phyloP scores from a whole-genome alignment of 2,888 invertebrate genomes.

The Gandaritis pyraliata region DNA sequence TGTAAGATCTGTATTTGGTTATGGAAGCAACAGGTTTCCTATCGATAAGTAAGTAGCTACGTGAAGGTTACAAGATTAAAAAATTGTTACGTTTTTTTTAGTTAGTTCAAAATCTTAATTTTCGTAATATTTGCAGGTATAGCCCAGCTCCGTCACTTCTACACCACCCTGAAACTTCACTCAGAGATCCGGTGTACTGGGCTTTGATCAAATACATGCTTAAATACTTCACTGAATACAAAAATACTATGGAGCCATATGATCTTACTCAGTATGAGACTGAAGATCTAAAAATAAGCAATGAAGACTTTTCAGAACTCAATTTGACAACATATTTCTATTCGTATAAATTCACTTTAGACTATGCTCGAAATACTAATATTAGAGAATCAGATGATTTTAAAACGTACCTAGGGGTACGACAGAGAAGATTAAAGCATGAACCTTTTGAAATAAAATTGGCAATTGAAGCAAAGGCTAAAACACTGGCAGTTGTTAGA shows the following conservation, averaged over 20 bases:
- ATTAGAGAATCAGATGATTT: conserved; percentile 33
- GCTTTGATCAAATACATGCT: conserved; percentile 60
- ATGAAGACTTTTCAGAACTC: conserved; percentile 46
- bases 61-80: too few relatives aligned
- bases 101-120: too few relatives aligned
- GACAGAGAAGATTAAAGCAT: conserved; percentile 68
- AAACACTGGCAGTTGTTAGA: conserved; percentile 58
- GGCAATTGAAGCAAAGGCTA: conserved; percentile 56
- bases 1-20: conserved; percentile 66
- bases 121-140: conserved; percentile 54
- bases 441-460: conserved; percentile 62
- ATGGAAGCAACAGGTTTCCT: conserved; percentile 61
- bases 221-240: conserved; percentile 66
- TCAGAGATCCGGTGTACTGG: conserved; percentile 74
- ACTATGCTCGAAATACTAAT: conserved; percentile 50
- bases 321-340: conserved; percentile 68
- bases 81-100: too few relatives aligned
- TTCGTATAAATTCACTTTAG: conserved; percentile 63
- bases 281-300: conserved; percentile 57
- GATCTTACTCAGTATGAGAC: conserved; percentile 61
- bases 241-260: conserved; percentile 57
- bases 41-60: conserved; percentile 56
- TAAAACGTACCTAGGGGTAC: conserved; percentile 53
- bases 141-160: conserved; percentile 72
- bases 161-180: conserved; percentile 71